A percentile compares a stretch with the other conserved stretches of the same genome.
Evolutionary conservation across 2,113 vertebrate species (phyloP).

Genomic region (Lophochroa leadbeateri): DNA sequence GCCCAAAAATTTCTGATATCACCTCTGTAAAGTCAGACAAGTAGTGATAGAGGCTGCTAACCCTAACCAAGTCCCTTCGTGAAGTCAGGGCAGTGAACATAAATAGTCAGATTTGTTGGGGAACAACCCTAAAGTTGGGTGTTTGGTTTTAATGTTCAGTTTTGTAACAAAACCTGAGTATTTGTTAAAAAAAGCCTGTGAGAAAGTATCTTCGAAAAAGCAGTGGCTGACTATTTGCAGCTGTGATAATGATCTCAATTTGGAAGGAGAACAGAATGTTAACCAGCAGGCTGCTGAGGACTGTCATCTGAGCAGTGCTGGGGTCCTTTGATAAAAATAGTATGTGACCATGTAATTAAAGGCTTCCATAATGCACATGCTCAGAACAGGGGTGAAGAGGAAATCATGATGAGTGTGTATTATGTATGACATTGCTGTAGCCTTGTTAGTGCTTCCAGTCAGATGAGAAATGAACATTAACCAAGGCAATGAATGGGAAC

Average conservation of each 20-base stretch:
- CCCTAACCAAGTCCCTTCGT: background rate
- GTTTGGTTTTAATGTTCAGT: background rate
- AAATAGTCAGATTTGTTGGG: background rate
- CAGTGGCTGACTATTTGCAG: background rate
- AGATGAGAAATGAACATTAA: background rate
- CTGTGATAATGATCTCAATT: background rate
- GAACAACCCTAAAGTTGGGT: background rate
- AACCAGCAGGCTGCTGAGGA: background rate
- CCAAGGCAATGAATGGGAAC: background rate
- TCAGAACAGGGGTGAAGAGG: background rate
- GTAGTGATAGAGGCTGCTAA: background rate
- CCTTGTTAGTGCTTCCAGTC: background rate
- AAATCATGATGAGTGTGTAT: background rate
- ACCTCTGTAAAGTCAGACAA: background rate
- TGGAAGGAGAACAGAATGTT: slow-evolving; percentile 9
- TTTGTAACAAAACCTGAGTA: background rate
- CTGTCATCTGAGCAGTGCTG: background rate
- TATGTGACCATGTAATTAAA: background rate
- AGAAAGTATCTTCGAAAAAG: background rate
- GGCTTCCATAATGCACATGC: background rate
- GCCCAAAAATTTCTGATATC: background rate
- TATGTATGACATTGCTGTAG: background rate
- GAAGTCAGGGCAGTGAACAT: background rate
- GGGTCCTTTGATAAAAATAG: slow-evolving; percentile 26
- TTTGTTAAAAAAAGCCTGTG: background rate